phyloP scores from a whole-genome alignment of 2,797 vertebrate species.

The Gadopsis marmoratus region DNA sequence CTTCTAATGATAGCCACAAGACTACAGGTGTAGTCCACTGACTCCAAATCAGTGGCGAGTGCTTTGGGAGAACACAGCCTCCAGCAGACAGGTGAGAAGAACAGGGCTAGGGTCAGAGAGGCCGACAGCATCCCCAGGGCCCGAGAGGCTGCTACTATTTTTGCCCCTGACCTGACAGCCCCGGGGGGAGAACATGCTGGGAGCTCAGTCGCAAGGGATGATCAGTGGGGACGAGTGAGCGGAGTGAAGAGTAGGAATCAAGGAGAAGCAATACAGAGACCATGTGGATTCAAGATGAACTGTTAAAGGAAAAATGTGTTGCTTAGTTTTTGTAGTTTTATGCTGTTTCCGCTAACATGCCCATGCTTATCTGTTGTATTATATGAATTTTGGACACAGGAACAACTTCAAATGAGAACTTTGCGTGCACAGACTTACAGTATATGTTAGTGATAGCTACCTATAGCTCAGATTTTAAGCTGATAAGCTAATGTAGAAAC shows the following conservation, averaged over 20 bases:
- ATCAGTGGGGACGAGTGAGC: slow-evolving; percentile 59
- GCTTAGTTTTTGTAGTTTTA: background rate
- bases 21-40: slow-evolving; percentile 72
- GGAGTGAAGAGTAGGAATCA: slow-evolving; percentile 40
- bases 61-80: slow-evolving; percentile 52
- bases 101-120: slow-evolving; percentile 59
- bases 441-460: background rate
- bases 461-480: background rate
- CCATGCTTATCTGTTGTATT: background rate
- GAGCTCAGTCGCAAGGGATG: slow-evolving; percentile 75
- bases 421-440: background rate
- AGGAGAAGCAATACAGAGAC: slow-evolving; percentile 22
- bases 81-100: slow-evolving; percentile 66
- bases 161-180: slow-evolving; percentile 69
- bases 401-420: background rate
- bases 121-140: slow-evolving; percentile 58
- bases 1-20: slow-evolving; percentile 64
- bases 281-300: slow-evolving; percentile 9
- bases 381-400: background rate
- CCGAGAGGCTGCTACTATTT: slow-evolving; percentile 72
- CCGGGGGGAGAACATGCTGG: slow-evolving; percentile 44
- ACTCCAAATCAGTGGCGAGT: slow-evolving; percentile 49
- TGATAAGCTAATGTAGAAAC: background rate
- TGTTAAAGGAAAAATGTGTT: background rate
- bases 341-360: background rate